Evolutionary conservation across 1,140 invertebrate genomes (phyloP).

Genomic region (Saxidomus purpurata): DNA sequence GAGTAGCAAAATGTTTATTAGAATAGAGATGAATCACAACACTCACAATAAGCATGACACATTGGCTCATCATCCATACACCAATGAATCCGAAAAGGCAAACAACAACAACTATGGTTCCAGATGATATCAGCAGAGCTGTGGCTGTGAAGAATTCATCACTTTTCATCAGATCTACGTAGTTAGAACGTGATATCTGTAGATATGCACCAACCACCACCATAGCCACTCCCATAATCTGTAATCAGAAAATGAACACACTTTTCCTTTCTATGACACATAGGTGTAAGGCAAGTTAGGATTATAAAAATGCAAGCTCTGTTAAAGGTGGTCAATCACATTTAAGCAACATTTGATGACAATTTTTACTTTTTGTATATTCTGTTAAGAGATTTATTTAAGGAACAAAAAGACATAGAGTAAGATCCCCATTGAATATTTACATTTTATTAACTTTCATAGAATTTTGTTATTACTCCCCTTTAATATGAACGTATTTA

Average conservation of each 20-base stretch:
- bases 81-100: conserved; percentile 94
- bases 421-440: background rate
- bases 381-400: too few relatives aligned
- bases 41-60: conserved; percentile 92
- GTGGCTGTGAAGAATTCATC: conserved; percentile 91
- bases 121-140: conserved; percentile 90
- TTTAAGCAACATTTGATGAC: too few relatives aligned
- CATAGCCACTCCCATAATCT: conserved; percentile 92
- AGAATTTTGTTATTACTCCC: too few relatives aligned
- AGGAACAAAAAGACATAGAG: background rate
- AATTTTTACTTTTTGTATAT: too few relatives aligned
- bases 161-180: conserved; percentile 91
- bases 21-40: too few relatives aligned
- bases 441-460: too few relatives aligned
- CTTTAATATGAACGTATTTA: too few relatives aligned
- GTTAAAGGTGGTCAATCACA: too few relatives aligned
- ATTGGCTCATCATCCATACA: conserved; percentile 93
- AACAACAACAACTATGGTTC: conserved; percentile 91
- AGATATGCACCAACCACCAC: conserved; percentile 92
- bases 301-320: background rate
- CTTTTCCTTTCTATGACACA: background rate
- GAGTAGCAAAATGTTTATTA: too few relatives aligned
- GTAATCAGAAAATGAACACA: conserved; percentile 74
- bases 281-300: background rate
- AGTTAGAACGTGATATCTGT: conserved; percentile 90